A percentile compares a stretch with the other conserved stretches of the same genome.
Conservation (phyloP, 2,888 invertebrate genomes). For the Drosophila imparisetae region DNA sequence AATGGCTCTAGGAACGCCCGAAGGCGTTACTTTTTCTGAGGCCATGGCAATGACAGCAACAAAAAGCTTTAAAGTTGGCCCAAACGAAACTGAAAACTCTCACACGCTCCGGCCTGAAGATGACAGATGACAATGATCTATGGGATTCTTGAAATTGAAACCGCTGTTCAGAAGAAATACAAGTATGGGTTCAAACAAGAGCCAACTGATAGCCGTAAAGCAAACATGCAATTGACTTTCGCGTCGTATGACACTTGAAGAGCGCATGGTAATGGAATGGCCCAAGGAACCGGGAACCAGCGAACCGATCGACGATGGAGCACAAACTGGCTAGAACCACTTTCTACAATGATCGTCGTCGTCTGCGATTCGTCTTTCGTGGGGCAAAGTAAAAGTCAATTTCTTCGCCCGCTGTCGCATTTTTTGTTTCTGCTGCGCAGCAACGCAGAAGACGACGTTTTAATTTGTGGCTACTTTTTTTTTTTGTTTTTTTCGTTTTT, state of each 20-base stretch:
- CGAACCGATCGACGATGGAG: constrained; percentile 7
- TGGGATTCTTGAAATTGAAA: constrained; percentile 71
- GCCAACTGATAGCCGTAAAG: constrained; percentile 40
- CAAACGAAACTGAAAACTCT: constrained; percentile 69
- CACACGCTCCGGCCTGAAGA: constrained; percentile 47
- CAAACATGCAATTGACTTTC: constrained; percentile 65
- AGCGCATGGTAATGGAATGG: constrained; percentile 46
- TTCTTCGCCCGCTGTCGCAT: constrained; percentile 48
- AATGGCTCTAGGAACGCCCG: constrained; percentile 63
- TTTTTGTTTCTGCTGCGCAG: constrained; percentile 29
- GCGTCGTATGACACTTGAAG: constrained; percentile 62
- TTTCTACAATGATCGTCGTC: constrained; percentile 56
- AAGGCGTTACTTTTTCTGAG: constrained; percentile 53
- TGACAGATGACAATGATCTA: constrained; percentile 69
- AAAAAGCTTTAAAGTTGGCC: constrained; percentile 34
- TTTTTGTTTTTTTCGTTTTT: constrained; percentile 1
- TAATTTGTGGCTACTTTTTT: constrained; percentile 48
- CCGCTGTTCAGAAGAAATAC: constrained; percentile 40
- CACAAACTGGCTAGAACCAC: constrained; percentile 69
- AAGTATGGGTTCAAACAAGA: constrained; percentile 20
- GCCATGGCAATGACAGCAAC: constrained; percentile 27
- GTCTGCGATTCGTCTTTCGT: constrained; percentile 34
- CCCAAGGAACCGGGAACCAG: constrained; percentile 34
- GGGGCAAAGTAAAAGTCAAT: constrained; percentile 69
- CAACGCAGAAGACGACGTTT: constrained; percentile 41